Conservation (phyloP, 2,888 invertebrate species). For the Drosophila cognata region DNA sequence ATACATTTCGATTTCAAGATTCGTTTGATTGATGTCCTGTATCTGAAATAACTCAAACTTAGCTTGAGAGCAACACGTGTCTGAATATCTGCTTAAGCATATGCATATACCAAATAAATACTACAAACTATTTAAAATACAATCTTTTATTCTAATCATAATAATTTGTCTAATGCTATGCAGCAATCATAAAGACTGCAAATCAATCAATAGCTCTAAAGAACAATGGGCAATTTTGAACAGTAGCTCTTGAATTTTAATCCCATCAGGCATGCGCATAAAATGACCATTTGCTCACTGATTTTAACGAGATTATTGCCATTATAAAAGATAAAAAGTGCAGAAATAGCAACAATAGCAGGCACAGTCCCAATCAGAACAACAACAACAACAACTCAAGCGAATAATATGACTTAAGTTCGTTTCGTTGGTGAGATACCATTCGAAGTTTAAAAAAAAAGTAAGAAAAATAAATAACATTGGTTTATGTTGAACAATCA, state of each 20-base stretch:
- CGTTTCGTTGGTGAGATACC: slow-evolving; percentile 9
- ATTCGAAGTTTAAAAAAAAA: background rate
- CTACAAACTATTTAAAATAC: slow-evolving; percentile 4
- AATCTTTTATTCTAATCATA: slow-evolving; percentile 39
- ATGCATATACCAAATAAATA: slow-evolving; percentile 1
- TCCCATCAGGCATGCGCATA: slow-evolving; percentile 57
- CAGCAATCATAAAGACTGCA: slow-evolving; percentile 50
- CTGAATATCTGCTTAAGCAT: slow-evolving; percentile 5
- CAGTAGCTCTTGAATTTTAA: slow-evolving; percentile 58
- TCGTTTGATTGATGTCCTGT: slow-evolving; percentile 47
- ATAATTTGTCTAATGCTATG: slow-evolving; percentile 50
- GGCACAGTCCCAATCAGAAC: slow-evolving; percentile 8
- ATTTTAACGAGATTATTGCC: slow-evolving; percentile 56
- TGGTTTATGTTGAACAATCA: background rate
- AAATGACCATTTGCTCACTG: slow-evolving; percentile 48
- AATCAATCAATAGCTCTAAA: slow-evolving; percentile 56
- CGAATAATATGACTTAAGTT: background rate
- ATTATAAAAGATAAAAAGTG: slow-evolving; percentile 27
- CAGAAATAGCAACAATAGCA: slow-evolving; percentile 24
- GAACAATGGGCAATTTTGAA: slow-evolving; percentile 54
- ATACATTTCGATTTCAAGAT: slow-evolving; percentile 22
- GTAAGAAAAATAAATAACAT: background rate
- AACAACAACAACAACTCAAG: slow-evolving; percentile 19
- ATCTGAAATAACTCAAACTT: background rate
- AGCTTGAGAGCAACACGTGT: slow-evolving; percentile 28